phyloP scores from a whole-genome alignment of 2,888 invertebrate genomes.

The Lacanobia wlatinum region DNA sequence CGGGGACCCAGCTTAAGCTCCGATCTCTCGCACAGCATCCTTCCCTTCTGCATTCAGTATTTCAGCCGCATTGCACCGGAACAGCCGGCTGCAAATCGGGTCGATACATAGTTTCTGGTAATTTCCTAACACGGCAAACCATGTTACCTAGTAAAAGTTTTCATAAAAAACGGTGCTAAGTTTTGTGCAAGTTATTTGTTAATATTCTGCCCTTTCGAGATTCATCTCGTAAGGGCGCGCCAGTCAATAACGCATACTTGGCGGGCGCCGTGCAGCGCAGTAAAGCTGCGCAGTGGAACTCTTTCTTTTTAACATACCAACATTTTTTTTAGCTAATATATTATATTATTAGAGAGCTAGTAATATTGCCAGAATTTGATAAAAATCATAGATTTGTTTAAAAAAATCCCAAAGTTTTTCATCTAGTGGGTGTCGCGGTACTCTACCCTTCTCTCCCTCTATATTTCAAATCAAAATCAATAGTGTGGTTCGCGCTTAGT shows the following conservation, averaged over 20 bases:
- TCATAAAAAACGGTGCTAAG: not conserved
- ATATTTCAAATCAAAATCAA: constrained; percentile 3
- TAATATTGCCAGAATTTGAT: not conserved
- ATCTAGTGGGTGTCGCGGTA: not conserved
- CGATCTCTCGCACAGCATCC: not conserved
- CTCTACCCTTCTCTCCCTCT: not conserved
- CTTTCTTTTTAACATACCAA: not conserved
- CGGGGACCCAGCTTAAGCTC: not conserved
- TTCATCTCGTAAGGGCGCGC: not conserved
- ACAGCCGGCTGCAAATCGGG: not conserved
- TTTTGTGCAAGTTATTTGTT: not conserved
- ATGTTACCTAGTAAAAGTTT: not conserved
- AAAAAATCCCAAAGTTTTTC: not conserved
- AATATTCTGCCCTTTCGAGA: not conserved
- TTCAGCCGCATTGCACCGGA: not conserved
- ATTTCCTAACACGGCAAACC: not conserved
- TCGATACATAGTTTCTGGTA: not conserved
- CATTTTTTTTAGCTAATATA: not conserved
- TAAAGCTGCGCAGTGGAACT: constrained; percentile 8
- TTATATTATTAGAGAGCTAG: not conserved
- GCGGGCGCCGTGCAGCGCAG: not conserved
- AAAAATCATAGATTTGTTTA: not conserved
- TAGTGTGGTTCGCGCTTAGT: not conserved
- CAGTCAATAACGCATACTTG: constrained; percentile 5
- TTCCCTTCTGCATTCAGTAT: not conserved